phyloP scores from a whole-genome alignment of 2,113 vertebrate species.

The Neomonachus schauinslandi region DNA sequence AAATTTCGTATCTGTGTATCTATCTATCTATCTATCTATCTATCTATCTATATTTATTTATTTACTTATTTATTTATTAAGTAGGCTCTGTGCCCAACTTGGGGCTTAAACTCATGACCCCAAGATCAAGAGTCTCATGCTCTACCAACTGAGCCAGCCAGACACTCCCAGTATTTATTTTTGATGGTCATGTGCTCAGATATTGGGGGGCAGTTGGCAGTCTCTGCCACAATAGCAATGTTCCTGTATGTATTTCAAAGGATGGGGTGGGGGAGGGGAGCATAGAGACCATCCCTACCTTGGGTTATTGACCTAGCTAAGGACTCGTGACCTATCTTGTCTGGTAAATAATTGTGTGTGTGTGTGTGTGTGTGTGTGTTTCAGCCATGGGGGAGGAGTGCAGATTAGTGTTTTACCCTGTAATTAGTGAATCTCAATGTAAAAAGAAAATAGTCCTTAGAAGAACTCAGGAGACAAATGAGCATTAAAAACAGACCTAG shows the following conservation, averaged over 20 bases:
- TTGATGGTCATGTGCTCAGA: neutral
- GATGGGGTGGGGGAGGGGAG: neutral
- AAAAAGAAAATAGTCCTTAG: constrained; percentile 49
- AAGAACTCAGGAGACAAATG: constrained; percentile 50
- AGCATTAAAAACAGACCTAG: neutral
- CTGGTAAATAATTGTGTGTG: constrained; percentile 20
- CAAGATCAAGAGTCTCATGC: neutral
- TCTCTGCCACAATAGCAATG: neutral
- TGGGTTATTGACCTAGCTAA: constrained; percentile 30
- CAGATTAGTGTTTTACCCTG: neutral
- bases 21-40: too few relatives aligned
- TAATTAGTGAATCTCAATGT: constrained; percentile 54
- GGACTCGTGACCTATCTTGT: constrained; percentile 22
- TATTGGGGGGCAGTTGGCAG: neutral
- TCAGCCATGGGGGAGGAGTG: neutral
- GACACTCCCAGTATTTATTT: neutral
- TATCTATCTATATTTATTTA: neutral
- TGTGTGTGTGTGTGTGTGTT: neutral
- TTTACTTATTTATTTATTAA: neutral
- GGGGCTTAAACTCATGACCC: neutral
- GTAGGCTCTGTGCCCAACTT: neutral
- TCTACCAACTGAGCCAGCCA: neutral
- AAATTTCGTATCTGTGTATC: neutral
- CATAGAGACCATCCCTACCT: neutral
- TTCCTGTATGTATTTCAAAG: neutral